Conservation (phyloP, 2,888 invertebrate genomes). For the Himalopsyche anomala region DNA sequence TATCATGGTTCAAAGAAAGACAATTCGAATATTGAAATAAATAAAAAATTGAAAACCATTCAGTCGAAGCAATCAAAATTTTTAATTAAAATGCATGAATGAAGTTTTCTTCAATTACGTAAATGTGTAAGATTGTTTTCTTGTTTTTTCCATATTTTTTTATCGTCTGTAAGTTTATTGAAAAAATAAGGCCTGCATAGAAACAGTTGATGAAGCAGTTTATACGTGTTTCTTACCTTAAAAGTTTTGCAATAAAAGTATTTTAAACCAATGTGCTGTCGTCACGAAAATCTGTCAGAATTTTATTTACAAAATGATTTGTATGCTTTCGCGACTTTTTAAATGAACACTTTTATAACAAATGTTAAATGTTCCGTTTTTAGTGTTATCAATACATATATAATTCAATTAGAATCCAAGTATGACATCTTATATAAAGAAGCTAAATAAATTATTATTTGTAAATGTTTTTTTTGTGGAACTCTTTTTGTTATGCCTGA, state of each 20-base stretch:
- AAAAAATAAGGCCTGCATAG: slow-evolving; percentile 4
- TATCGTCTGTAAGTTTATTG: not conserved
- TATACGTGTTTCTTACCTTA: slow-evolving; percentile 13
- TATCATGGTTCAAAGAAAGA: too few species aligned
- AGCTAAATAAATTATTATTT: too few species aligned
- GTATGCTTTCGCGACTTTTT: slow-evolving; percentile 1
- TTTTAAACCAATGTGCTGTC: slow-evolving; percentile 38
- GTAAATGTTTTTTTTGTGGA: too few species aligned
- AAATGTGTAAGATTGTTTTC: too few species aligned
- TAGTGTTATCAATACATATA: not conserved
- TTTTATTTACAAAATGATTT: slow-evolving; percentile 27
- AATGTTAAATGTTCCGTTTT: not conserved
- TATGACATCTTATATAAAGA: too few species aligned
- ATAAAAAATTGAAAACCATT: not conserved
- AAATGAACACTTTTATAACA: not conserved
- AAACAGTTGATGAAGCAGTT: slow-evolving; percentile 40
- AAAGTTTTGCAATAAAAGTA: slow-evolving; percentile 28
- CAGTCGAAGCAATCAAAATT: not conserved
- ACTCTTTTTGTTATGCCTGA: too few species aligned
- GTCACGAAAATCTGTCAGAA: slow-evolving; percentile 26
- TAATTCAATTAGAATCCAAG: too few species aligned
- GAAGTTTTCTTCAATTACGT: not conserved
- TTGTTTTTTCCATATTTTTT: not conserved
- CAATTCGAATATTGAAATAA: too few species aligned
- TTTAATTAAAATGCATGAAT: not conserved